Evolutionary conservation across 2,113 vertebrate genomes (phyloP), one percentile per base, ranked within the genome.

Genomic region (Tenrec ecaudatus): DNA sequence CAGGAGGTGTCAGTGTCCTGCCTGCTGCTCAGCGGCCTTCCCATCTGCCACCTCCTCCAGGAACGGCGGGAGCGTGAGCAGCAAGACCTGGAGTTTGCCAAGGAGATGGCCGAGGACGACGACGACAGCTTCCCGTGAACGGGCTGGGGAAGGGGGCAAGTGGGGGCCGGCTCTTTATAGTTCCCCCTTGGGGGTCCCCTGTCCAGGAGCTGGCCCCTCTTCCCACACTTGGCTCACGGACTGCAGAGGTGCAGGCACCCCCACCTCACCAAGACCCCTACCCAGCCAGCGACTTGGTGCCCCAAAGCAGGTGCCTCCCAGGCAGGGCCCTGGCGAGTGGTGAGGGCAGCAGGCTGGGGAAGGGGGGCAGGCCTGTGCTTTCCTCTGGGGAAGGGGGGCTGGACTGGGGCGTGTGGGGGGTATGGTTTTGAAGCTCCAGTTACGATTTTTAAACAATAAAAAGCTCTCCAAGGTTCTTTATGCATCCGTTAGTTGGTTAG

Each of bases 81-180:
- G 97, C 99, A 99, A 96, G 99, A 99, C 96, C 98, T 99, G 98
- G 99, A 99, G 97, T 99, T 99, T 0, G 99, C 99, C 27, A 99
- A 99, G 98, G 99, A 99, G 98, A 99, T 99, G 99, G 99, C 99
- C 0, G 99, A 99, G 96, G 99, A 99, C 0, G 99, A 99, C 0
- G 99, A 99, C 0, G 99, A 99, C 3, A 99, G 99, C 93, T 99
- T 99, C 93, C 99, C 99, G 1, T 99, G 98, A 99, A 89, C 90
- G 94, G 94, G 88, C 88, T 93, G 91, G 95, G 93, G 95, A 81
- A 36, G 94, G 90, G 60, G 92, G 84, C 80, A 77, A 91, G 89
- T 47, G 86, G 90, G 93, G 83, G 96, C 96, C 82, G 88, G n/a
- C 88, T 96, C 96, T 75, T 95, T 96, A 82, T 89, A 95, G 95